Conservation (phyloP, 2,113 vertebrate species). For the Vireo altiloquus region DNA sequence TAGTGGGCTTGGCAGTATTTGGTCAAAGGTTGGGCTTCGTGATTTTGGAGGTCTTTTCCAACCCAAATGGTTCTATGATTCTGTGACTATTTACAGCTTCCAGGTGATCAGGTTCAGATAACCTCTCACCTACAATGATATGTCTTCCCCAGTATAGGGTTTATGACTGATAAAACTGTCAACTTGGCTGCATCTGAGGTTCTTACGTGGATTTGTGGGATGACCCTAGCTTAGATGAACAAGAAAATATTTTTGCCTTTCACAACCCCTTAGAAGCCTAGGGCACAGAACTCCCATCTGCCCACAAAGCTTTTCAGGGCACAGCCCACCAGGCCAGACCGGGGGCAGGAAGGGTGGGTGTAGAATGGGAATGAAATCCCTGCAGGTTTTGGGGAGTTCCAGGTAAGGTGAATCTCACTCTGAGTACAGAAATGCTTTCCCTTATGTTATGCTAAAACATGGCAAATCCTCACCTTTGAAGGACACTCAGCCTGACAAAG, state of each 20-base stretch:
- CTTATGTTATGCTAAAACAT: neutral
- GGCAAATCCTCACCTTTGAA: neutral
- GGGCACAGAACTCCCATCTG: neutral
- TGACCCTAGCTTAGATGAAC: neutral
- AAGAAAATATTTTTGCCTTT: neutral
- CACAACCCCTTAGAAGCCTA: neutral
- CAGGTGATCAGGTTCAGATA: neutral
- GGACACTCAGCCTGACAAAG: neutral
- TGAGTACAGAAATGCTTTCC: neutral
- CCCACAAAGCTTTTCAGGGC: neutral
- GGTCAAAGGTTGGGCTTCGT: neutral
- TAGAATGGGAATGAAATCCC: fast-evolving
- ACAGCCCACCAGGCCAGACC: neutral
- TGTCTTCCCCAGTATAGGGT: neutral
- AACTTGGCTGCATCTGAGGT: neutral
- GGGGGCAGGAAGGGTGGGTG: neutral
- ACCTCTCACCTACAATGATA: neutral
- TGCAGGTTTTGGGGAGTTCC: neutral
- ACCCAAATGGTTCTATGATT: neutral
- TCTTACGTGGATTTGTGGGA: neutral
- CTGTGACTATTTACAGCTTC: neutral
- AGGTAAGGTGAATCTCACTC: neutral
- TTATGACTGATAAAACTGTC: neutral
- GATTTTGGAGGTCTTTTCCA: neutral
- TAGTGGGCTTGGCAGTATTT: neutral